phyloP scores from a whole-genome alignment of 2,888 invertebrate species.

The Chaetogeoica ovagalla region DNA sequence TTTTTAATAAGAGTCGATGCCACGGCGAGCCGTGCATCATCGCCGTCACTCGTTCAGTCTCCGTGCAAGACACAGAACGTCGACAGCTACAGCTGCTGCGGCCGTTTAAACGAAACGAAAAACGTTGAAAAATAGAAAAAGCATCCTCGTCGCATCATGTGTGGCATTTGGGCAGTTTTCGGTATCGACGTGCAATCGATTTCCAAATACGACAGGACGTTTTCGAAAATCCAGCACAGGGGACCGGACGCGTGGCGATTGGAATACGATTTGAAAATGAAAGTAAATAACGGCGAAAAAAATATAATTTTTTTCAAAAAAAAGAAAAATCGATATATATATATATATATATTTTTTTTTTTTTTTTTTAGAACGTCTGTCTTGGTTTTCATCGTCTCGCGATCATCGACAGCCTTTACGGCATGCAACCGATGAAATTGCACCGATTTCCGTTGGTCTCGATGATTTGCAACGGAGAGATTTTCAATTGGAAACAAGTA shows the following conservation, averaged over 20 bases:
- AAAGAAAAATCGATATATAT: neutral
- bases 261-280: constrained; percentile 69
- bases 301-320: constrained; percentile 1
- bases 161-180: constrained; percentile 78
- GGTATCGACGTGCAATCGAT: constrained; percentile 65
- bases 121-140: neutral
- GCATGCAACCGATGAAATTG: constrained; percentile 78
- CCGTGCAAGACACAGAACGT: neutral
- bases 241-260: constrained; percentile 78
- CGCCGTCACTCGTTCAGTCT: constrained; percentile 12
- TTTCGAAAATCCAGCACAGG: constrained; percentile 69
- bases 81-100: neutral
- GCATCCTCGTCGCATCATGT: constrained; percentile 63
- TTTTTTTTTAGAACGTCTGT: constrained; percentile 63
- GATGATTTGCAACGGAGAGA: constrained; percentile 80
- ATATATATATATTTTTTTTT: neutral
- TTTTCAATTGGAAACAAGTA: constrained; percentile 75
- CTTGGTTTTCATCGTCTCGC: constrained; percentile 73
- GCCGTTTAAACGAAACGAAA: neutral
- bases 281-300: constrained; percentile 60
- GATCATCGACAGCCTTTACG: constrained; percentile 72
- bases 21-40: neutral
- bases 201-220: constrained; percentile 65
- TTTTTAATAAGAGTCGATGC: neutral
- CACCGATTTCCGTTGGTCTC: constrained; percentile 69